phyloP scores from a whole-genome alignment of 2,797 vertebrate genomes.

The Clangula hyemalis region DNA sequence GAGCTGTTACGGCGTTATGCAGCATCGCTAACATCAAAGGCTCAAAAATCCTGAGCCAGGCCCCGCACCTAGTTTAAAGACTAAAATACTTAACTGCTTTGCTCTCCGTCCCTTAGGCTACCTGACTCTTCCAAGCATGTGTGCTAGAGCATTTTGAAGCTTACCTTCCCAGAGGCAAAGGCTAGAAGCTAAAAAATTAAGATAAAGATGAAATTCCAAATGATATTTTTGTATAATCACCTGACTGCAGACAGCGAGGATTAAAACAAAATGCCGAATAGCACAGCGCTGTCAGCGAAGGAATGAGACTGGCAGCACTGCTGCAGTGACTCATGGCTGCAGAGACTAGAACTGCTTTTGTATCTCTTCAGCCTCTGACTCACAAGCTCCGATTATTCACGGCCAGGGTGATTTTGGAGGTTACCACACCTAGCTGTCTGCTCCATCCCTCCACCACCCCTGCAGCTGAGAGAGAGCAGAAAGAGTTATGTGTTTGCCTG shows the following conservation, averaged over 20 bases:
- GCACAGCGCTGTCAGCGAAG: not conserved
- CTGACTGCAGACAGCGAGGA: not conserved
- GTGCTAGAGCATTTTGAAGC: not conserved
- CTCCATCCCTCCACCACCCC: not conserved
- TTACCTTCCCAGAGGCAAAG: not conserved
- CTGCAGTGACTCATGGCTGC: constrained; percentile 24
- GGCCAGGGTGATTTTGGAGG: not conserved
- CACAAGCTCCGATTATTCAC: constrained; percentile 11
- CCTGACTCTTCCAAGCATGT: not conserved
- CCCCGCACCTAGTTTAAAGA: not conserved
- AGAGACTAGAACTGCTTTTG: constrained; percentile 27
- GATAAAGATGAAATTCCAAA: not conserved
- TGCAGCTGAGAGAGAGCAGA: not conserved
- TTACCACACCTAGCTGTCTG: constrained; percentile 25
- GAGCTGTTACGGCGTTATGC: not conserved
- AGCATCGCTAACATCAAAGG: not conserved
- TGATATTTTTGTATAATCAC: not conserved
- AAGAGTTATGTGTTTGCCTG: not conserved
- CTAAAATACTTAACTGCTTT: not conserved
- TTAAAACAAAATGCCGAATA: not conserved
- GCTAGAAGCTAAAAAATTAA: not conserved
- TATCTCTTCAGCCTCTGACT: constrained; percentile 36
- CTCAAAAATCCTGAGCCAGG: not conserved
- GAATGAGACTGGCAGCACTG: not conserved
- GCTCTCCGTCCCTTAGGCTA: not conserved